These are phyloP conservation scores for Callinectes sapidus DNA, from an alignment of 2,888 invertebrate species.

Conservation along the genomic window DNA sequence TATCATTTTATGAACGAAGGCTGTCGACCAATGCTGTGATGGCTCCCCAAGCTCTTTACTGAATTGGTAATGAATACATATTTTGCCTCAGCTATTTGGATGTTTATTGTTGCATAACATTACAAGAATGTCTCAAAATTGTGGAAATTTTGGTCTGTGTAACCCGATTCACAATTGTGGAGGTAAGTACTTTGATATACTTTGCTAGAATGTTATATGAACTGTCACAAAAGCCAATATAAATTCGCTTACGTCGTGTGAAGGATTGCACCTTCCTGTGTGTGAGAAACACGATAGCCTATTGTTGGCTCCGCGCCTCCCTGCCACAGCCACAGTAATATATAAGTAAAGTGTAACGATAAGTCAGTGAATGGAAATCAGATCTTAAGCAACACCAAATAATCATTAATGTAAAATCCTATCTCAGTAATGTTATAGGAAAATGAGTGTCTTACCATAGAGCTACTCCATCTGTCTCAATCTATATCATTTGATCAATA, in stretches of 20 bases:
- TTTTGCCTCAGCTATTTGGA: conserved; percentile 41
- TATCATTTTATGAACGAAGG: background rate
- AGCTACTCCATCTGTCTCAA: too few relatives aligned
- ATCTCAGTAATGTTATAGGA: too few relatives aligned
- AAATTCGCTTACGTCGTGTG: background rate
- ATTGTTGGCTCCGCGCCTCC: background rate
- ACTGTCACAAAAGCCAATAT: background rate
- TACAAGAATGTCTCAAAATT: conserved; percentile 13
- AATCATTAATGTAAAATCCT: background rate
- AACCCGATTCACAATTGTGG: conserved; percentile 22
- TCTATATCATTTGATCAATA: too few relatives aligned
- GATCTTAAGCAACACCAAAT: background rate
- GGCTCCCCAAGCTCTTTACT: background rate
- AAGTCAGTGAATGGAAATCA: background rate
- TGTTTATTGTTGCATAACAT: background rate
- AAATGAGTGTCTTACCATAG: too few relatives aligned
- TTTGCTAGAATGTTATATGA: background rate
- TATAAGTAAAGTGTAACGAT: background rate
- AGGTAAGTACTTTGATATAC: background rate
- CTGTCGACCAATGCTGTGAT: background rate
- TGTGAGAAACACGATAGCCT: background rate
- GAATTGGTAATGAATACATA: conserved; percentile 42
- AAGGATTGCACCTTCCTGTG: conserved; percentile 9
- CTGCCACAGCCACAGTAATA: background rate
- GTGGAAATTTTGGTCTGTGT: conserved; percentile 32